These are phyloP conservation scores for Meriones unguiculatus DNA, from an alignment of 2,113 vertebrate species.

Conservation along the genomic window DNA sequence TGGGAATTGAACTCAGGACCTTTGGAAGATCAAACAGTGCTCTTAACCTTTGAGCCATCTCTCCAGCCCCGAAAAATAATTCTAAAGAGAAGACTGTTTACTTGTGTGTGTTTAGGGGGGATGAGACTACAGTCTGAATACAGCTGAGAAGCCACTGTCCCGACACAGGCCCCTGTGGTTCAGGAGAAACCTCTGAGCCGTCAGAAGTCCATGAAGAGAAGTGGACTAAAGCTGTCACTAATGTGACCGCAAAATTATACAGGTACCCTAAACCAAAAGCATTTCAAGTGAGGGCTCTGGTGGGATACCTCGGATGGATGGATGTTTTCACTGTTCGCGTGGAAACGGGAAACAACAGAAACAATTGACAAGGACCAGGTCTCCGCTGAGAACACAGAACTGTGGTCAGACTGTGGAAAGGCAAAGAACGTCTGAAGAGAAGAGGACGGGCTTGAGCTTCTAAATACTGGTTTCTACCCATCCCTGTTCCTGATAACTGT, in stretches of 20 bases:
- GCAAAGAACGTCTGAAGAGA: neutral
- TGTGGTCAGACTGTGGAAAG: neutral
- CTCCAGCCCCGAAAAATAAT: neutral
- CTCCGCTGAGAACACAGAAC: neutral
- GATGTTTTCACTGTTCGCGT: neutral
- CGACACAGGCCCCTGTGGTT: neutral
- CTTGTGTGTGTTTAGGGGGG: too few relatives aligned
- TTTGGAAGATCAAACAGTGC: too few relatives aligned
- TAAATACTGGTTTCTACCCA: neutral
- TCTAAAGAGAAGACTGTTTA: neutral
- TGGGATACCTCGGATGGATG: neutral
- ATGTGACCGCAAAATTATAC: neutral
- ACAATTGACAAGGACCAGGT: neutral
- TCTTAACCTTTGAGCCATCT: too few relatives aligned
- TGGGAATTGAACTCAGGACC: too few relatives aligned
- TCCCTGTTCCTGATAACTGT: neutral
- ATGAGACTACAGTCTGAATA: neutral
- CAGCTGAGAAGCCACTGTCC: neutral
- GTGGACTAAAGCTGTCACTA: neutral
- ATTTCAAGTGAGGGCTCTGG: neutral
- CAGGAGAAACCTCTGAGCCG: neutral
- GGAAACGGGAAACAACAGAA: neutral
- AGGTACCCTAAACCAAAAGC: neutral
- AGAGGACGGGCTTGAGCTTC: neutral
- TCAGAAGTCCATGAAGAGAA: neutral